Evolutionary conservation across 2,888 invertebrate species (phyloP).

Genomic region (Sesamia inferens): DNA sequence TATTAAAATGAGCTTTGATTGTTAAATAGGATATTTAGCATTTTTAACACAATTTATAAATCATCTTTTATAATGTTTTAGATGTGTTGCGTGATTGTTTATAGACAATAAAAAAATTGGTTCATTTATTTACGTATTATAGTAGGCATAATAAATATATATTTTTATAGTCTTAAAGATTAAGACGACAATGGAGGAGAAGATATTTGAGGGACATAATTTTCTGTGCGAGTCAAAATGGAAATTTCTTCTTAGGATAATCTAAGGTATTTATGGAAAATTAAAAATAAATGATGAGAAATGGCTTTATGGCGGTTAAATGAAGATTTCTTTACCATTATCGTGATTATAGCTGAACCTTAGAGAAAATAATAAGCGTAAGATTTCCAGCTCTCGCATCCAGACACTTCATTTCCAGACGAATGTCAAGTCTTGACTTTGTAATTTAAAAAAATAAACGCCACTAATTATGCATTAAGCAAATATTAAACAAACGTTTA

Average conservation of each 20-base stretch:
- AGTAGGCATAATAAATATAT: slow-evolving; percentile 28
- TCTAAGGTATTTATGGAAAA: not conserved
- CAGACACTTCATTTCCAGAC: not conserved
- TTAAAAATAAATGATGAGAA: not conserved
- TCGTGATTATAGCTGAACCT: not conserved
- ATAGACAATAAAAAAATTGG: slow-evolving; percentile 34
- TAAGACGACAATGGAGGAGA: slow-evolving; percentile 4
- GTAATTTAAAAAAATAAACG: slow-evolving; percentile 8
- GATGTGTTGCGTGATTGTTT: slow-evolving; percentile 37
- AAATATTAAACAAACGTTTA: slow-evolving; percentile 42
- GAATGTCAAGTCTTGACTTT: not conserved
- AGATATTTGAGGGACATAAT: not conserved
- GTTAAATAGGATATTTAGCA: slow-evolving; percentile 43
- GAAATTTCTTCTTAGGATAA: not conserved
- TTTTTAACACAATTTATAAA: slow-evolving; percentile 44
- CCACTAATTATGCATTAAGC: slow-evolving; percentile 33
- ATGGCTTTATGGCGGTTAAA: not conserved
- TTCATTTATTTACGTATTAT: slow-evolving; percentile 33
- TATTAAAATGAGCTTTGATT: slow-evolving; percentile 41
- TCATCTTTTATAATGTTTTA: slow-evolving; percentile 51
- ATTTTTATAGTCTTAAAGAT: slow-evolving; percentile 16
- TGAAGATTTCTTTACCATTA: not conserved
- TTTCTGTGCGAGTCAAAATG: not conserved
- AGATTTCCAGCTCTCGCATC: not conserved
- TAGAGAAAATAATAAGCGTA: not conserved